These are phyloP conservation scores for Sturnira hondurensis DNA, from an alignment of 2,113 vertebrate species.

Conservation along the genomic window DNA sequence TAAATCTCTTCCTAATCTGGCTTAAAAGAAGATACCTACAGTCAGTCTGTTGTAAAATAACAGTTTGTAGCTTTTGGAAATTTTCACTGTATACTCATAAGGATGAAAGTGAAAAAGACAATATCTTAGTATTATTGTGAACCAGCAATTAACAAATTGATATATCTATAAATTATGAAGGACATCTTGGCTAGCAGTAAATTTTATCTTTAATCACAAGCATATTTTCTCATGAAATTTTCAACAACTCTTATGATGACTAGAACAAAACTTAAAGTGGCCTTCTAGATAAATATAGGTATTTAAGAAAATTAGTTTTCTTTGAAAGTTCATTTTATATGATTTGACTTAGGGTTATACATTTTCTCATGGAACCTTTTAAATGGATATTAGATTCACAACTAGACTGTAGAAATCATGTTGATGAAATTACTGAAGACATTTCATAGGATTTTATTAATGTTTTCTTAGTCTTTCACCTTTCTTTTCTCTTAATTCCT, in stretches of 20 bases:
- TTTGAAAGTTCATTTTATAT: slow-evolving; percentile 1
- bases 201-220: neutral
- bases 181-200: neutral
- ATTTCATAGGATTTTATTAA: neutral
- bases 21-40: neutral
- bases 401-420: neutral
- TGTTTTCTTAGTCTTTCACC: neutral
- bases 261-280: neutral
- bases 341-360: neutral
- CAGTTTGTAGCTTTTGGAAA: neutral
- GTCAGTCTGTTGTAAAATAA: neutral
- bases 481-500: neutral
- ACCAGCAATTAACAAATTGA: neutral
- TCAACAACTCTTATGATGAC: neutral
- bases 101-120: neutral
- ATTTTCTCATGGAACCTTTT: neutral
- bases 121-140: neutral
- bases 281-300: neutral
- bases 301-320: slow-evolving; percentile 18
- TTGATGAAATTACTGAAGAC: neutral
- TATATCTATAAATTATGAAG: neutral
- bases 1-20: neutral
- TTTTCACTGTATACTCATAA: neutral
- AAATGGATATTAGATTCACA: neutral
- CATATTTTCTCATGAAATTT: neutral